Percentiles rank a stretch among this genome's conserved stretches.
These are phyloP conservation scores for Hedya salicella DNA, from an alignment of 2,888 invertebrate species.

Conservation along the genomic window DNA sequence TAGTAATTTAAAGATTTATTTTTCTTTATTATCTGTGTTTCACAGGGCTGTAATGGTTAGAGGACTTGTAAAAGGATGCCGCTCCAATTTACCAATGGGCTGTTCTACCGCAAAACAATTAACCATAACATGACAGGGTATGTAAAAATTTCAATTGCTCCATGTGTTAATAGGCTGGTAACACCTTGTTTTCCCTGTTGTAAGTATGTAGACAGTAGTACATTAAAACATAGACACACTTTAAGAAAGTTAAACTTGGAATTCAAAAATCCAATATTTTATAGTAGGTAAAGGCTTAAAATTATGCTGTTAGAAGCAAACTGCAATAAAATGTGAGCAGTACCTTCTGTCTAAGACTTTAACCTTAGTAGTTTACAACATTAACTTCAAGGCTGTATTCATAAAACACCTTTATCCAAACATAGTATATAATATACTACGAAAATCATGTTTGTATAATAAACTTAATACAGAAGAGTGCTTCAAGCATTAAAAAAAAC, in stretches of 20 bases:
- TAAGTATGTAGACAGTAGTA: no score
- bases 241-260: neutral
- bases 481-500: neutral
- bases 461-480: neutral
- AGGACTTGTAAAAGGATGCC: no score
- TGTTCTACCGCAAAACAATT: no score
- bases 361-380: conserved; percentile 26
- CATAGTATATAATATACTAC: neutral
- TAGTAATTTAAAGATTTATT: no score
- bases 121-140: no score
- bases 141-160: no score
- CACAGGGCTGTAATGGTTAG: no score
- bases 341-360: neutral
- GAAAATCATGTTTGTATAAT: neutral
- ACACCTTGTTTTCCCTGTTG: no score
- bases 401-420: conserved; percentile 6
- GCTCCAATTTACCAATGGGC: no score
- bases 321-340: neutral
- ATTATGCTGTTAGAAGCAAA: neutral
- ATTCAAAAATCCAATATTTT: neutral
- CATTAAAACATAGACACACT: neutral
- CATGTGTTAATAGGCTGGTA: no score
- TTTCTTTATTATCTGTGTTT: no score
- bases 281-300: neutral
- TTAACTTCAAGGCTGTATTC: conserved; percentile 25